phyloP scores from a whole-genome alignment of 2,888 invertebrate genomes.

The Chromoteleia sp. region DNA sequence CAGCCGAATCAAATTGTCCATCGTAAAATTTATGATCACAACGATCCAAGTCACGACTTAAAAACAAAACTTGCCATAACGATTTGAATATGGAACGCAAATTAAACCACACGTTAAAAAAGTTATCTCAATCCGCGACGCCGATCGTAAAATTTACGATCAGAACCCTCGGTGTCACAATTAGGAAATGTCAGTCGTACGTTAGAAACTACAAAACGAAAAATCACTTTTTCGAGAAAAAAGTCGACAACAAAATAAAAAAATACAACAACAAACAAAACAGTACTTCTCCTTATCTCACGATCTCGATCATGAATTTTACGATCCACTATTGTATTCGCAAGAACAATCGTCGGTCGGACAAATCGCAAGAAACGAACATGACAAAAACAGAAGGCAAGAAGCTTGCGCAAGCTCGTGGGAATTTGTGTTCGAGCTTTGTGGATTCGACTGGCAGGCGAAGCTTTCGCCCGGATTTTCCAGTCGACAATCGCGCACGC shows the following conservation, averaged over 20 bases:
- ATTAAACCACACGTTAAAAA: no score
- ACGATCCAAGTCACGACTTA: background rate
- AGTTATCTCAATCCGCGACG: background rate
- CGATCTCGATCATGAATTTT: slow-evolving; percentile 23
- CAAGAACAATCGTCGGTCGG: slow-evolving; percentile 8
- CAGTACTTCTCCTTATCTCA: background rate
- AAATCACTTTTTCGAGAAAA: background rate
- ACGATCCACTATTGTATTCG: slow-evolving; percentile 21
- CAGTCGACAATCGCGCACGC: slow-evolving; percentile 48
- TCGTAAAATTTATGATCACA: slow-evolving; percentile 33
- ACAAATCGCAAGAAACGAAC: slow-evolving; percentile 33
- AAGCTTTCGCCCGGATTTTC: slow-evolving; percentile 65
- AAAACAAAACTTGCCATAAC: background rate
- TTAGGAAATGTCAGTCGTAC: no score
- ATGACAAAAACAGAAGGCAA: slow-evolving; percentile 42
- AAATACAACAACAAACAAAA: background rate
- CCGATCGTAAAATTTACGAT: slow-evolving; percentile 14
- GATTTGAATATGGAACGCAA: no score
- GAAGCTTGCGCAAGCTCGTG: slow-evolving; percentile 63
- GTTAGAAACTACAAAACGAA: background rate
- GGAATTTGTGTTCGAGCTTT: slow-evolving; percentile 62
- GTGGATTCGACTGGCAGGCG: slow-evolving; percentile 64
- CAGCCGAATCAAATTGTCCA: no score
- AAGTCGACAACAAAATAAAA: background rate
- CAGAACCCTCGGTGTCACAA: no score